Evolutionary conservation across 2,113 vertebrate genomes (phyloP).

Genomic region (Rattus rattus): DNA sequence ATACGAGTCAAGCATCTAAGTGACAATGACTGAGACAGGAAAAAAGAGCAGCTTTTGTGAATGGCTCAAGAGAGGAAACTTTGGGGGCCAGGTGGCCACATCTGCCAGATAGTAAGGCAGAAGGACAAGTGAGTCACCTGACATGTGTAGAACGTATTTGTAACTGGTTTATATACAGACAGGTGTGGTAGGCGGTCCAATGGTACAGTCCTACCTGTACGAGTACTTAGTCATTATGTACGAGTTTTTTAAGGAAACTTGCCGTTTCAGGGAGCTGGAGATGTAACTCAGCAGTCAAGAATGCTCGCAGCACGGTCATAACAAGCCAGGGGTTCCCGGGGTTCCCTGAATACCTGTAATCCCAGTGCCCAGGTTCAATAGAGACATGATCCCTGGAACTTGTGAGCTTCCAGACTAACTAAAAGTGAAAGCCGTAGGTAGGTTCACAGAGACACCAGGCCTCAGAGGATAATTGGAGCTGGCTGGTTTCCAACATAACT

Average conservation of each 20-base stretch:
- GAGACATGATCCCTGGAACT: background rate
- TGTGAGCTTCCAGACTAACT: too few species aligned
- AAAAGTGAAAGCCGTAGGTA: background rate
- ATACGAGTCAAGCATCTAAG: background rate
- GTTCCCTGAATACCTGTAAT: background rate
- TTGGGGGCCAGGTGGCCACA: background rate
- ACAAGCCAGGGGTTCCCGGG: too few species aligned
- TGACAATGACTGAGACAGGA: background rate
- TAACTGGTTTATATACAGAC: background rate
- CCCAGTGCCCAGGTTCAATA: background rate
- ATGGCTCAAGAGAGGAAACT: background rate
- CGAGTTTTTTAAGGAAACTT: background rate
- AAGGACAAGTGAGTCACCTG: background rate
- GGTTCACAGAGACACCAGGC: background rate
- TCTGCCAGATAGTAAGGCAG: background rate
- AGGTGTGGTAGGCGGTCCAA: too few species aligned
- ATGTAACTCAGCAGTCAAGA: too few species aligned
- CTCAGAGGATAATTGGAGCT: background rate
- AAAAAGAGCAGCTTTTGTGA: background rate
- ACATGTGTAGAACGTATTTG: rapidly evolving
- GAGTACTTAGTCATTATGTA: background rate
- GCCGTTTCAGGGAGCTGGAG: background rate
- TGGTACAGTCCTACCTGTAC: background rate
- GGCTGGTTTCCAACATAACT: background rate
- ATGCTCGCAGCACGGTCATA: too few species aligned